Conservation (phyloP, 1,140 invertebrate genomes). For the Oncopodura yosiiana region DNA sequence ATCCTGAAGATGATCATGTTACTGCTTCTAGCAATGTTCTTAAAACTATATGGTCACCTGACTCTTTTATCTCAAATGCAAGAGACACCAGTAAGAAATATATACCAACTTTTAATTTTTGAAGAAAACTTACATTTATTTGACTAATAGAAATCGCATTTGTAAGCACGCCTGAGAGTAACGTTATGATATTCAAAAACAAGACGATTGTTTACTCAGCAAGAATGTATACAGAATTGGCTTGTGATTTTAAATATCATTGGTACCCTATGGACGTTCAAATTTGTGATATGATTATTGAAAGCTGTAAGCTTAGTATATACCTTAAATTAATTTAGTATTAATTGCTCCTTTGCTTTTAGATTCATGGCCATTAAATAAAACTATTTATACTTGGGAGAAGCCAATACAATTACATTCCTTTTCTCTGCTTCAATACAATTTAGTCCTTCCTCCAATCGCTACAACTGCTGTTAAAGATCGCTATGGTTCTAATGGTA, state of each 20-base stretch:
- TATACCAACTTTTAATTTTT: no score
- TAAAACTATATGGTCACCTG: constrained; percentile 73
- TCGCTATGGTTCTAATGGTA: no score
- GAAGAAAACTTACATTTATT: constrained; percentile 1
- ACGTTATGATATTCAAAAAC: constrained; percentile 65
- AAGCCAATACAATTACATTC: not conserved
- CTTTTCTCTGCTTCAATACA: not conserved
- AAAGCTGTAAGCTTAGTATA: constrained; percentile 56
- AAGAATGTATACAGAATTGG: constrained; percentile 68
- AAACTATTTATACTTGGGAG: constrained; percentile 4
- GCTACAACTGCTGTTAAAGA: not conserved
- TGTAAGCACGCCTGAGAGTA: constrained; percentile 65
- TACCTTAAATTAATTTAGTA: not conserved
- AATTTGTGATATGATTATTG: constrained; percentile 66
- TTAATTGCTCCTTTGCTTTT: not conserved
- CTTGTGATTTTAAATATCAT: constrained; percentile 76
- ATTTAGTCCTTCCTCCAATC: not conserved
- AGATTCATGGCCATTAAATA: not conserved
- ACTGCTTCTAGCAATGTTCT: constrained; percentile 66
- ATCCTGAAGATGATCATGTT: constrained; percentile 47
- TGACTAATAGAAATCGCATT: constrained; percentile 58
- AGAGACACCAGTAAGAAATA: constrained; percentile 59
- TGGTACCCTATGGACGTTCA: constrained; percentile 76
- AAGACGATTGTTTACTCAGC: constrained; percentile 67
- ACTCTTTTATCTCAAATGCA: constrained; percentile 74